phyloP scores from a whole-genome alignment of 2,888 invertebrate species.

The Caenorhabditis sp. region DNA sequence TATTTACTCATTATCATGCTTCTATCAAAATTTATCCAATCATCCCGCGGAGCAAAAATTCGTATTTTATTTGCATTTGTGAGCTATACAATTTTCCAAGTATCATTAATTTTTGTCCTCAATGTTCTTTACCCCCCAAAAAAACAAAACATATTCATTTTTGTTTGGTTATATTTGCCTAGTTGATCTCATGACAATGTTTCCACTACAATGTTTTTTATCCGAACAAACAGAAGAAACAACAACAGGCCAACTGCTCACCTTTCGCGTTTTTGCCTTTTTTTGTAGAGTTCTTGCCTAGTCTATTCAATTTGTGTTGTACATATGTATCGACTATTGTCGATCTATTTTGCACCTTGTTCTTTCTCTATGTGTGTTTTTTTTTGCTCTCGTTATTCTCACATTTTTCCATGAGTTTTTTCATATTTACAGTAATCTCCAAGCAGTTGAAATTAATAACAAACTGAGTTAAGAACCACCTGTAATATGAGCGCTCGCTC shows the following conservation, averaged over 20 bases:
- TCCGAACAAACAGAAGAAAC: not conserved
- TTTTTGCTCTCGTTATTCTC: not conserved
- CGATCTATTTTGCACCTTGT: not conserved
- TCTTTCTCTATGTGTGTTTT: not conserved
- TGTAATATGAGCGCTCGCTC: conserved; percentile 56
- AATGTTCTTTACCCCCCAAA: too few relatives aligned
- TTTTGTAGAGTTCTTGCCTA: not conserved
- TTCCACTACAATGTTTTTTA: not conserved
- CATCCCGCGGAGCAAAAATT: too few relatives aligned
- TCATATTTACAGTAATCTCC: not conserved
- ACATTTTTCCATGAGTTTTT: not conserved
- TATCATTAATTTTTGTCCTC: too few relatives aligned
- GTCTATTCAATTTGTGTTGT: not conserved
- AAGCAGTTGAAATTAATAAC: not conserved
- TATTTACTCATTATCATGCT: too few relatives aligned
- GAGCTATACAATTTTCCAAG: not conserved
- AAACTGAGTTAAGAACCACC: not conserved
- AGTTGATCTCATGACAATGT: not conserved
- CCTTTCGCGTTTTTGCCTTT: not conserved
- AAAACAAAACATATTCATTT: too few relatives aligned
- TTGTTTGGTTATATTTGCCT: not conserved
- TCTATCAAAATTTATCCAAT: too few relatives aligned
- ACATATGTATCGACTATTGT: conserved; percentile 1
- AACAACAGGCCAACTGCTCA: not conserved
- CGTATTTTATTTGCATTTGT: not conserved